phyloP scores from a whole-genome alignment of 1,140 invertebrate genomes.

The Pseudomyrmex pallidus region DNA sequence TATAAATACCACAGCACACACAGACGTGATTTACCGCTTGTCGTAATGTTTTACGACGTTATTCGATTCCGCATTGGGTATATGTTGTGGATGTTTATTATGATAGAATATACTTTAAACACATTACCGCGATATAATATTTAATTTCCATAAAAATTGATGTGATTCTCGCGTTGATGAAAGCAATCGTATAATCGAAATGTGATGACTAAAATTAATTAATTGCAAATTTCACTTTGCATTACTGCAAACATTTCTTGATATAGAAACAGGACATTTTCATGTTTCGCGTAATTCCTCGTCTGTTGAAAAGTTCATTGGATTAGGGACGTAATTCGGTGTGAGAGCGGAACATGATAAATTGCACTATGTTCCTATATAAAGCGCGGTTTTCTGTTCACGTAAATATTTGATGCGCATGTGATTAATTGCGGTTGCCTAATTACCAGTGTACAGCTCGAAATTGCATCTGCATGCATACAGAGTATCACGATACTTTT shows the following conservation, averaged over 20 bases:
- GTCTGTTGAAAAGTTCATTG: conserved; percentile 31
- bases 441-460: conserved; percentile 46
- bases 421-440: conserved; percentile 59
- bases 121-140: no score
- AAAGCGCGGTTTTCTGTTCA: conserved; percentile 43
- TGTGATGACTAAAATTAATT: background rate
- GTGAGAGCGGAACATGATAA: conserved; percentile 56
- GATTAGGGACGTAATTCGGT: conserved; percentile 25
- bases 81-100: no score
- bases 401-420: conserved; percentile 56
- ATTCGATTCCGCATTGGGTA: no score
- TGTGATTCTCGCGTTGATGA: no score
- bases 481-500: background rate
- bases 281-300: background rate
- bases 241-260: background rate
- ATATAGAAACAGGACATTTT: conserved; percentile 5
- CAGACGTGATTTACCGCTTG: no score
- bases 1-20: no score
- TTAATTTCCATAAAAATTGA: no score
- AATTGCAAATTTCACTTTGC: background rate
- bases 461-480: conserved; percentile 51
- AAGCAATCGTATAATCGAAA: background rate
- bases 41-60: no score
- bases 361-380: conserved; percentile 52
- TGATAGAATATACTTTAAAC: no score